phyloP scores from a whole-genome alignment of 2,113 vertebrate genomes.

The Dromaius novaehollandiae region DNA sequence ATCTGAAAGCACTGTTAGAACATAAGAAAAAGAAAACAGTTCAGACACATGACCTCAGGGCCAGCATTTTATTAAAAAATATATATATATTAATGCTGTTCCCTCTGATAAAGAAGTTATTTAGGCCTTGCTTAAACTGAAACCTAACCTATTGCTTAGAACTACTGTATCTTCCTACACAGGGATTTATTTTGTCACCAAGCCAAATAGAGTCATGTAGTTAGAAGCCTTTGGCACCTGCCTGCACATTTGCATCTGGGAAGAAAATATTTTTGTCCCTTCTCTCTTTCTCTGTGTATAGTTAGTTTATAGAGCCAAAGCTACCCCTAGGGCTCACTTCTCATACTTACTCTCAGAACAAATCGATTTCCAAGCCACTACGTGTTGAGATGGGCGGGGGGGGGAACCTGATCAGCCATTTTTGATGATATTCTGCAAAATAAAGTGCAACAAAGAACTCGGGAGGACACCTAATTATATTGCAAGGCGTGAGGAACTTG shows the following conservation, averaged over 20 bases:
- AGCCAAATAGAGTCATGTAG: slow-evolving; percentile 5
- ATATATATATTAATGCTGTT: background rate
- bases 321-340: slow-evolving; percentile 28
- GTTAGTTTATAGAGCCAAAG: slow-evolving; percentile 34
- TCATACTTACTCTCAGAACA: background rate
- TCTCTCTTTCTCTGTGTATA: background rate
- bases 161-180: slow-evolving; percentile 26
- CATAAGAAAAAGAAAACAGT: background rate
- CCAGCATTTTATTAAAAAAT: background rate
- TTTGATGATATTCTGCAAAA: background rate
- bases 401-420: background rate
- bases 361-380: background rate
- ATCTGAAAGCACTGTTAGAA: slow-evolving; percentile 18
- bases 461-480: background rate
- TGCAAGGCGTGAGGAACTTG: slow-evolving; percentile 61
- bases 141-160: slow-evolving; percentile 20
- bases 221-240: slow-evolving; percentile 45
- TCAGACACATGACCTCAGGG: background rate
- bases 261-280: slow-evolving; percentile 26
- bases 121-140: slow-evolving; percentile 4
- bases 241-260: slow-evolving; percentile 1
- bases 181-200: slow-evolving; percentile 30
- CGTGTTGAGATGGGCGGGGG: background rate
- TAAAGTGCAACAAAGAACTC: background rate
- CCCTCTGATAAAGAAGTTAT: slow-evolving; percentile 9